Conservation (phyloP, 1,140 invertebrate species). For the Akabosia matsudoensis region DNA sequence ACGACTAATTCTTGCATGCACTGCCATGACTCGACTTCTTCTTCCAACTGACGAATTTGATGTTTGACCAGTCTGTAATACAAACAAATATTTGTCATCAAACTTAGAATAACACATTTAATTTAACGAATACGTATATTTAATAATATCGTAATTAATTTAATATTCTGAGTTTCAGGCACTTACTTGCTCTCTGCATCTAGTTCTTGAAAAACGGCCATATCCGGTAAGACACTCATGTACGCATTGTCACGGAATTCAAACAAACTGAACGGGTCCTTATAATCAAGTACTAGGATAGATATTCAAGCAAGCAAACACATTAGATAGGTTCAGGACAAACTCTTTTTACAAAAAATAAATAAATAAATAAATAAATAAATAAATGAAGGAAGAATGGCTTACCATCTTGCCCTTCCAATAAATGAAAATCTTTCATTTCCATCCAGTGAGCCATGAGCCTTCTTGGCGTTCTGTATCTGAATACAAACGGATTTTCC, state of each 20-base stretch:
- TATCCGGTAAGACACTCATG: background rate
- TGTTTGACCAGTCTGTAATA: slow-evolving; percentile 55
- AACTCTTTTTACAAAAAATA: background rate
- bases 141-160: background rate
- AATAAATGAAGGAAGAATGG: slow-evolving; percentile 43
- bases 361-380: background rate
- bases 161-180: background rate
- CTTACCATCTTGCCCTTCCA: slow-evolving; percentile 82
- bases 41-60: slow-evolving; percentile 84
- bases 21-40: slow-evolving; percentile 84
- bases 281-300: slow-evolving; percentile 30
- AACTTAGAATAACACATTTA: background rate
- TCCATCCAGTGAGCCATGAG: slow-evolving; percentile 86
- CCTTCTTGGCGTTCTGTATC: slow-evolving; percentile 77
- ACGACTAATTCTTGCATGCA: slow-evolving; percentile 87
- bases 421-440: slow-evolving; percentile 86
- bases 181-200: slow-evolving; percentile 24
- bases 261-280: slow-evolving; percentile 17
- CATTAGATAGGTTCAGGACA: too few relatives aligned
- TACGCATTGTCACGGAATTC: slow-evolving; percentile 23
- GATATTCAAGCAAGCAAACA: too few relatives aligned
- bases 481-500: slow-evolving; percentile 77
- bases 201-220: slow-evolving; percentile 15
- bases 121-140: slow-evolving; percentile 32
- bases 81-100: background rate